These are phyloP conservation scores for Conger conger DNA, from an alignment of 2,113 vertebrate genomes.

Conservation along the genomic window DNA sequence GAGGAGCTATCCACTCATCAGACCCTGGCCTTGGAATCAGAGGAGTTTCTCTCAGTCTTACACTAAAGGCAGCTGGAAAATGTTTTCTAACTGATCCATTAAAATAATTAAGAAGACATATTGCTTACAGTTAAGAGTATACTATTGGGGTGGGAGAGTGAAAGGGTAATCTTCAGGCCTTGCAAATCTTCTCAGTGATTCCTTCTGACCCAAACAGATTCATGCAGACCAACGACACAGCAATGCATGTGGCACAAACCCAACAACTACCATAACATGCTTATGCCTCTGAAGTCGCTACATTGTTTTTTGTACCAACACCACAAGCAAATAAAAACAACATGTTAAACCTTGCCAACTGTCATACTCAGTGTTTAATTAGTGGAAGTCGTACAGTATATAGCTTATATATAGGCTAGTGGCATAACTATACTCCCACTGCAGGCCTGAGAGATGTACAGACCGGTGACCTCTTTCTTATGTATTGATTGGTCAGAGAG, in stretches of 20 bases:
- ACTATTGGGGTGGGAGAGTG: not conserved
- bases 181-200: not conserved
- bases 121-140: not conserved
- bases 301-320: not conserved
- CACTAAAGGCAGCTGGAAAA: not conserved
- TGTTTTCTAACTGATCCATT: not conserved
- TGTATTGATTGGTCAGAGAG: conserved; percentile 25
- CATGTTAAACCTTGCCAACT: not conserved
- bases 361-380: not conserved
- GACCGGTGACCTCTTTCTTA: conserved; percentile 31
- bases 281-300: not conserved
- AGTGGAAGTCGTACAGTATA: not conserved
- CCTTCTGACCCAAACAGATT: not conserved
- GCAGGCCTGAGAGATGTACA: conserved; percentile 25
- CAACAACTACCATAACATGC: not conserved
- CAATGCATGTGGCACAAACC: not conserved
- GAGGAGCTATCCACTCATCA: not conserved
- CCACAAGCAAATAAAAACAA: not conserved
- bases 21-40: not conserved
- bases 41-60: not conserved
- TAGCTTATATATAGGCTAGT: not conserved
- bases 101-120: not conserved
- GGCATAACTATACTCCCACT: not conserved
- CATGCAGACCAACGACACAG: not conserved
- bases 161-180: not conserved